Evolutionary conservation across 2,113 vertebrate species (phyloP).

Genomic region (Rafetus swinhoei): DNA sequence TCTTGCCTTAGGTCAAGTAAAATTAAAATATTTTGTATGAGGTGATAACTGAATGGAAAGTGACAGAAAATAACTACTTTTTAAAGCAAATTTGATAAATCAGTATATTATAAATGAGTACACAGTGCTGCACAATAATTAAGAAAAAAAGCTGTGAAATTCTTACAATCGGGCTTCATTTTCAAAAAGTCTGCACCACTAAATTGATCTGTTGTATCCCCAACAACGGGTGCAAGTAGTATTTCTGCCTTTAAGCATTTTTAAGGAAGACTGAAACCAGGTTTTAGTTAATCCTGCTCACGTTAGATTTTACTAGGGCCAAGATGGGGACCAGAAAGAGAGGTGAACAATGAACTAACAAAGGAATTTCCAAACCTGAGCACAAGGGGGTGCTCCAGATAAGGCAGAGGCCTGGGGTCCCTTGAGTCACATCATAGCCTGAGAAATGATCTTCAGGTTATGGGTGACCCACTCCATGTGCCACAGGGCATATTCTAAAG

Average conservation of each 20-base stretch:
- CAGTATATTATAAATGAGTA: not conserved
- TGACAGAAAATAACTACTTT: not conserved
- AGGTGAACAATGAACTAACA: not conserved
- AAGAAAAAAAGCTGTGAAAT: not conserved
- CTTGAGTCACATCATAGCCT: not conserved
- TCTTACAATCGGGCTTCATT: not conserved
- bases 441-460: not conserved
- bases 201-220: rapidly evolving
- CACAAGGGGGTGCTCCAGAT: not conserved
- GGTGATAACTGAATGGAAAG: not conserved
- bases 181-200: constrained; percentile 5
- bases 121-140: not conserved
- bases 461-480: rapidly evolving
- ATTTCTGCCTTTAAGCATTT: not conserved
- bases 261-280: not conserved
- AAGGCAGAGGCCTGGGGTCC: not conserved
- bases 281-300: not conserved
- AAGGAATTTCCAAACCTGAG: not conserved
- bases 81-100: not conserved
- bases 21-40: not conserved
- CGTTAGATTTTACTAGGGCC: not conserved
- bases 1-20: not conserved
- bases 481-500: not conserved
- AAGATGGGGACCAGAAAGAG: not conserved
- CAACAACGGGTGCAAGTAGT: not conserved